These are phyloP conservation scores for Sternarchorhynchus goeldii DNA, from an alignment of 2,797 vertebrate species.

Conservation along the genomic window DNA sequence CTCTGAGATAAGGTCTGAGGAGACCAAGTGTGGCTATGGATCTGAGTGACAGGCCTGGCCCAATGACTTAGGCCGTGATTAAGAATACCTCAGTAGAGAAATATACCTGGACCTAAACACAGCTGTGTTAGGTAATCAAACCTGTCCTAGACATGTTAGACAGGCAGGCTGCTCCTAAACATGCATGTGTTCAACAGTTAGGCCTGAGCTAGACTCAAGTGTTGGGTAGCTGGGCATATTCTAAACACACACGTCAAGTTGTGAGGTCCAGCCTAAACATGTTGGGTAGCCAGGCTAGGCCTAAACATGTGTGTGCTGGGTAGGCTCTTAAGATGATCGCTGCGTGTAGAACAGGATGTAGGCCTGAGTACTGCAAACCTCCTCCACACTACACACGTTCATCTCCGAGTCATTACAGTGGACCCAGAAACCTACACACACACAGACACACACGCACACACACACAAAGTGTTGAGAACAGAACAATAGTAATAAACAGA, in stretches of 20 bases:
- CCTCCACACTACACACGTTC: conserved; percentile 98
- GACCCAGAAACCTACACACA: conserved; percentile 93
- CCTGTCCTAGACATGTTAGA: not conserved
- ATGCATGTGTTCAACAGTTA: not conserved
- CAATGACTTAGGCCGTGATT: conserved; percentile 18
- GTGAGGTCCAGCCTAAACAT: conserved; percentile 8
- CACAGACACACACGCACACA: conserved; percentile 20
- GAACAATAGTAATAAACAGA: too few species aligned
- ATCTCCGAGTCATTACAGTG: conserved; percentile 99
- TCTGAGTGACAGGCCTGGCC: conserved; percentile 16
- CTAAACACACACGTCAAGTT: not conserved
- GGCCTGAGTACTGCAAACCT: conserved; percentile 99
- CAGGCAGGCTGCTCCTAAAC: not conserved
- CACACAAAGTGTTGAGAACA: too few species aligned
- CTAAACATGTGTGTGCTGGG: conserved; percentile 11
- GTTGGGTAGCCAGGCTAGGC: not conserved
- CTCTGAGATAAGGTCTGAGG: conserved; percentile 35
- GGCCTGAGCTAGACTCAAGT: not conserved
- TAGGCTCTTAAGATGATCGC: conserved; percentile 81
- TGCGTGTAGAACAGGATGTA: conserved; percentile 99
- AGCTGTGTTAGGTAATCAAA: not conserved
- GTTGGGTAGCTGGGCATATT: not conserved
- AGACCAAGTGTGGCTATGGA: conserved; percentile 5
- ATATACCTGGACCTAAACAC: conserved; percentile 9
- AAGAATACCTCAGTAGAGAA: conserved; percentile 39